Evolutionary conservation across 1,140 invertebrate species (phyloP), one percentile per base, ranked within the genome.

Genomic region (Lamellibrachia luymesi): DNA sequence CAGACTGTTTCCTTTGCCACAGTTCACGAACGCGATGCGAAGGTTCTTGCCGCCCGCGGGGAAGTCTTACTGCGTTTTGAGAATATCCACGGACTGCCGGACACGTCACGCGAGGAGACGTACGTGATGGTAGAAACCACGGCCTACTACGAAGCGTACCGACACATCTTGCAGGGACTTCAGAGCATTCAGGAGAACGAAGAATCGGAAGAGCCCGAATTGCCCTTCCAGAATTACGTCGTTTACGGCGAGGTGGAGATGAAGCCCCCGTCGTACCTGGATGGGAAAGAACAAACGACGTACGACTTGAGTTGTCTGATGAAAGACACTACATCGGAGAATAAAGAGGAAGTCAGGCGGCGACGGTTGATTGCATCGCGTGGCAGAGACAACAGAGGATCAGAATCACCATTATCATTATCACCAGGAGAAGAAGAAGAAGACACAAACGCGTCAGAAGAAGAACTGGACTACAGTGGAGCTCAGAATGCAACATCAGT

Each of bases 1-100:
- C 95, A 97, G 51, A 97, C 97, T 64, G 96, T 98, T 56, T 95
- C 97, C 56, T 97, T 98, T 94, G 98, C 97, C 27, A 97, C 97
- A 1, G 97, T 98, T 50, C 95, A 96, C 25, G 49, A 92, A 2
- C 49, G 92, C 49, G 10, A 52, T 56, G 7, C 27, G 4, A 92
- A 92, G 49, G n/a, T 51, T 17, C 51, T 92, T 17, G 49, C 49
- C 50, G 51, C 13, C 27, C 50, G 8, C 4, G 91, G 25, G n/a
- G 25, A 92, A n/a, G 27, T 49, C 91, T 50, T 6, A 7, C n/a
- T 91, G 50, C n/a, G 50, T 8, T 91, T 91, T 22, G 51, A 52
- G 51, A n/a, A 92, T 56, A 17, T 50, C 17, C 4, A 27, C 50
- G 90, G 50, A 6, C 51, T 52, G 51, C 51, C 51, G 5, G 51